Percentiles rank a stretch among this genome's conserved stretches.
These are phyloP conservation scores for Cacoxenus indagator DNA, from an alignment of 2,888 invertebrate genomes.

Conservation along the genomic window DNA sequence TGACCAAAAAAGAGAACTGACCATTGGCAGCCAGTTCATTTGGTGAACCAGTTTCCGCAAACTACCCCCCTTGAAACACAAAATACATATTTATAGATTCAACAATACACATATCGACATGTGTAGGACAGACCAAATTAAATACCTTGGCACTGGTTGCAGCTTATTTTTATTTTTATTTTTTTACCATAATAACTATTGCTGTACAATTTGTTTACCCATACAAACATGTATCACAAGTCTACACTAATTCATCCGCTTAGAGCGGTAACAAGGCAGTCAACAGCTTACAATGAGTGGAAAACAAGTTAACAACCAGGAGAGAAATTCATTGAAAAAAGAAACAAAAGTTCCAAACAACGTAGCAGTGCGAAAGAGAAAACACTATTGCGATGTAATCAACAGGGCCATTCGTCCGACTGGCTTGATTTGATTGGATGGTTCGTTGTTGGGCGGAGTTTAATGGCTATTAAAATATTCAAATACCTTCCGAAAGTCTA, in stretches of 20 bases:
- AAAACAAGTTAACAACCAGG: slow-evolving; percentile 23
- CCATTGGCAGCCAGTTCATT: not conserved
- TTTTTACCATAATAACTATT: not conserved
- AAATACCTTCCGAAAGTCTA: not conserved
- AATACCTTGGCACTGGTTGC: not conserved
- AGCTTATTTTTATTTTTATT: not conserved
- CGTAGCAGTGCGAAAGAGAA: not conserved
- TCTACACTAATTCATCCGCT: slow-evolving; percentile 45
- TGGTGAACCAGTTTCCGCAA: not conserved
- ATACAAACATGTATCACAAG: slow-evolving; percentile 34
- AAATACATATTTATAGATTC: not conserved
- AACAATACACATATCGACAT: not conserved
- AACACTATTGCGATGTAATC: slow-evolving; percentile 35
- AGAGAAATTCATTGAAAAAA: slow-evolving; percentile 9
- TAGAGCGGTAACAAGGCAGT: slow-evolving; percentile 52
- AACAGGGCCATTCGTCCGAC: slow-evolving; percentile 37
- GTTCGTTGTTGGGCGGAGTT: slow-evolving; percentile 31
- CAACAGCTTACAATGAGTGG: slow-evolving; percentile 25
- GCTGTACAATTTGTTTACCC: not conserved
- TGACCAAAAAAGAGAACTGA: not conserved
- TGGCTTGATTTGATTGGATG: slow-evolving; percentile 23
- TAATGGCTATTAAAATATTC: not conserved
- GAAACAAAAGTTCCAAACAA: not conserved
- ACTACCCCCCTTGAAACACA: not conserved
- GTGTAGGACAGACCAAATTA: not conserved